Conservation (phyloP, 1,140 invertebrate genomes). For the Drosophila truncata region DNA sequence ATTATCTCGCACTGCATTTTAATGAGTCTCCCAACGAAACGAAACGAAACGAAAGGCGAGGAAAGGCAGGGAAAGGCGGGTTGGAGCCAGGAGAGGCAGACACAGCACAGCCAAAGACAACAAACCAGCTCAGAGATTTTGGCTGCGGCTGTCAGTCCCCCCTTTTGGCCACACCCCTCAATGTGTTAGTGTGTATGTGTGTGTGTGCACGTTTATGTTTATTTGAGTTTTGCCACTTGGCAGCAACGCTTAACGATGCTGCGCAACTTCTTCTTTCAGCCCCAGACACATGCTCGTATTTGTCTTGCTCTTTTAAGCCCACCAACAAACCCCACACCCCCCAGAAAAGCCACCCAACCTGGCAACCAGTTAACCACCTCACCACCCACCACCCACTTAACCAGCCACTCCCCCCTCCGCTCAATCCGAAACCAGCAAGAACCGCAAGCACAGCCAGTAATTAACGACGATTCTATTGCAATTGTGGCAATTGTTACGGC, state of each 20-base stretch:
- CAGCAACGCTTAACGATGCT: constrained; percentile 79
- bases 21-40: constrained; percentile 76
- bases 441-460: constrained; percentile 82
- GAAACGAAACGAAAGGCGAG: constrained; percentile 19
- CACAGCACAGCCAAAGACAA: constrained; percentile 66
- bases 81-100: background rate
- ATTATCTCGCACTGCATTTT: constrained; percentile 85
- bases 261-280: constrained; percentile 60
- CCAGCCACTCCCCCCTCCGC: constrained; percentile 3
- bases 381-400: constrained; percentile 8
- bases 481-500: constrained; percentile 85
- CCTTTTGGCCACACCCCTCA: background rate
- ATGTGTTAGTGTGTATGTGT: constrained; percentile 17
- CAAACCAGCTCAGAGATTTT: constrained; percentile 79
- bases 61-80: background rate
- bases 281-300: constrained; percentile 68
- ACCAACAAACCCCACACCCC: constrained; percentile 25
- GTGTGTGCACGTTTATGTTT: constrained; percentile 77
- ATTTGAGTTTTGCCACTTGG: constrained; percentile 83
- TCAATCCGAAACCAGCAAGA: constrained; percentile 45
- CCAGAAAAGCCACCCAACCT: constrained; percentile 17
- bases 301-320: constrained; percentile 81
- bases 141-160: constrained; percentile 44
- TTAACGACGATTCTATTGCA: constrained; percentile 85
- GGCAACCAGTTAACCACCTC: constrained; percentile 6